A percentile compares a stretch with the other conserved stretches of the same genome.
phyloP scores from a whole-genome alignment of 2,888 invertebrate species.

The Conomelus anceps region DNA sequence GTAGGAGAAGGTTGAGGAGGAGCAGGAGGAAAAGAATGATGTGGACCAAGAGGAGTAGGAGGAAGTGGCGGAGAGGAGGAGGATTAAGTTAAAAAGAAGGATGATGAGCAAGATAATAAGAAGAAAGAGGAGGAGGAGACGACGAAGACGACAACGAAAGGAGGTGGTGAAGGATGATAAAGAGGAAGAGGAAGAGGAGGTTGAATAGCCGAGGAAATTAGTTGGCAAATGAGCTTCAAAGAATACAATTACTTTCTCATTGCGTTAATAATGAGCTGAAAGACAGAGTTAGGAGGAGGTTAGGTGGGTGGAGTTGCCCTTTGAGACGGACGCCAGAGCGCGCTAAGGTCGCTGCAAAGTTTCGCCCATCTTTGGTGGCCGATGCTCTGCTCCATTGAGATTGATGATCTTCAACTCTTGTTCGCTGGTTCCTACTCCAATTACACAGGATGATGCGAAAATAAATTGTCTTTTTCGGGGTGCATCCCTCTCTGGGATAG shows the following conservation, averaged over 20 bases:
- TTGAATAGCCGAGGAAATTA: neutral
- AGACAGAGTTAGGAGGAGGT: neutral
- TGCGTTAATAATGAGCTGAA: neutral
- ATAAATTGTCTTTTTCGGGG: neutral
- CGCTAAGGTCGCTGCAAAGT: too few relatives aligned
- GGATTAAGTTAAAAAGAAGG: neutral
- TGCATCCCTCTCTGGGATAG: too few relatives aligned
- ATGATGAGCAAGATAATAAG: neutral
- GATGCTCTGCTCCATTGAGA: neutral
- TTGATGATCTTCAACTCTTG: neutral
- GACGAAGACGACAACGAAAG: neutral
- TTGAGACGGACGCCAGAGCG: neutral
- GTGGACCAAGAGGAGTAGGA: neutral
- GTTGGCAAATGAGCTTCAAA: neutral
- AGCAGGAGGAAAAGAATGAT: neutral
- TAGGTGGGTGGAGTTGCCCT: too few relatives aligned
- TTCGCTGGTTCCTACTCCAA: neutral
- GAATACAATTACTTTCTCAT: neutral
- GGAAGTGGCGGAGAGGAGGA: neutral
- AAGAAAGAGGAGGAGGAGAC: neutral
- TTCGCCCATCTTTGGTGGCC: neutral
- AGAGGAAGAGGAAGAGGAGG: neutral
- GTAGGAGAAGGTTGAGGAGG: too few relatives aligned
- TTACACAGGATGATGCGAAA: neutral
- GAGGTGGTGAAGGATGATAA: neutral